These are phyloP conservation scores for Epizoanthus rinbou DNA, from an alignment of 92 coral and sea anemone genomes.

Conservation along the genomic window DNA sequence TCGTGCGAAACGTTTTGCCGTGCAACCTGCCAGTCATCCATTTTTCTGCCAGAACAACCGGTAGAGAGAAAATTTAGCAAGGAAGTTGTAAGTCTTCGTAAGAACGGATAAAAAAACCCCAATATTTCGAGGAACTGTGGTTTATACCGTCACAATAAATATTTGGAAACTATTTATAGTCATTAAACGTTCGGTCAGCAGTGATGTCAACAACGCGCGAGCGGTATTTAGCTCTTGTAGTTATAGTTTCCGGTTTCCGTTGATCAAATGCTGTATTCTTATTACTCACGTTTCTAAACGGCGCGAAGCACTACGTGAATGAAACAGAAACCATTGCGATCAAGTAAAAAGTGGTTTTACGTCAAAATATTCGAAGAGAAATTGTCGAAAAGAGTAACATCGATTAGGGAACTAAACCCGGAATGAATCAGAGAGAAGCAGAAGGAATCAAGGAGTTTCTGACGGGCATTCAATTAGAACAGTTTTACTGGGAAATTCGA, in stretches of 20 bases:
- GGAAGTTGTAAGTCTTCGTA: neutral
- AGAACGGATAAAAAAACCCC: neutral
- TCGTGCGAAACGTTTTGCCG: constrained; percentile 24
- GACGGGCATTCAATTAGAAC: constrained; percentile 83
- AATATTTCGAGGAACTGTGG: neutral
- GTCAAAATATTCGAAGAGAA: neutral
- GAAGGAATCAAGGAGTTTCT: constrained; percentile 71
- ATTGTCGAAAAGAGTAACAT: neutral
- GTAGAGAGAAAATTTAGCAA: neutral
- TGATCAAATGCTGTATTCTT: constrained; percentile 34
- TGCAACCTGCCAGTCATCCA: constrained; percentile 4
- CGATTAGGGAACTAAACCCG: neutral
- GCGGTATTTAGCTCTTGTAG: neutral
- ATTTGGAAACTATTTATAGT: no score
- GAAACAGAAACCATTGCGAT: constrained; percentile 11
- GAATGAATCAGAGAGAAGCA: constrained; percentile 63
- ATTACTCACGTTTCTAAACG: neutral
- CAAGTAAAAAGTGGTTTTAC: constrained; percentile 4
- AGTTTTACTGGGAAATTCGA: constrained; percentile 84
- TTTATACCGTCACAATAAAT: neutral
- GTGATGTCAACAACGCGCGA: neutral
- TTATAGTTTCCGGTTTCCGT: no score
- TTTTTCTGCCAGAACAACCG: no score
- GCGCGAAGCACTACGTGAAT: constrained; percentile 40
- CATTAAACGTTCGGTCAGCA: no score